A percentile compares a stretch with the other conserved stretches of the same genome.
Conservation (phyloP, 1,140 invertebrate species). For the Pseudomyrmex sp. region DNA sequence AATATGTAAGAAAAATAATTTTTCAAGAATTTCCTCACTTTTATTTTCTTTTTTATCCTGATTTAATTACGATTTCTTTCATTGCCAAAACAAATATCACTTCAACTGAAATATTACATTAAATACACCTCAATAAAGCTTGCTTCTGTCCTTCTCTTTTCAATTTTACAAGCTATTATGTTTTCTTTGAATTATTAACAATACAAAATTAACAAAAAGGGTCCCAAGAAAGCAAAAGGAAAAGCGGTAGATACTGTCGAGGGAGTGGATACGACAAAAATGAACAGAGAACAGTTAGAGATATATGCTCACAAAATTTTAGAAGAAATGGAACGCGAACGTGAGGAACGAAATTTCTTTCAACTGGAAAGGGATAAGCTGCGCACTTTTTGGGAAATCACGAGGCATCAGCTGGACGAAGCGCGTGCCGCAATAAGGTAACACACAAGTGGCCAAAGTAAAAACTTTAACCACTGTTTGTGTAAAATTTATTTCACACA, state of each 20-base stretch:
- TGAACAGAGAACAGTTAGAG: constrained; percentile 97
- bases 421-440: constrained; percentile 89
- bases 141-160: not conserved
- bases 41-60: constrained; percentile 7
- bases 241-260: constrained; percentile 86
- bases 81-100: not conserved
- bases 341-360: constrained; percentile 98
- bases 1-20: not conserved
- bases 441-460: constrained; percentile 38
- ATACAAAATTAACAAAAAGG: constrained; percentile 50
- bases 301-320: constrained; percentile 94
- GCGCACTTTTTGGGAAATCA: constrained; percentile 97
- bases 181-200: constrained; percentile 25
- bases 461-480: constrained; percentile 6
- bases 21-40: not conserved
- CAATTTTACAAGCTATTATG: not conserved
- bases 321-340: constrained; percentile 96
- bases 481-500: not conserved
- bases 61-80: not conserved
- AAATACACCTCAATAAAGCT: not conserved
- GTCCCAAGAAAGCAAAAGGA: constrained; percentile 71
- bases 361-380: constrained; percentile 98
- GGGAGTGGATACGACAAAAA: constrained; percentile 95
- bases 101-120: not conserved
- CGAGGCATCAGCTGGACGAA: constrained; percentile 93